A percentile compares a stretch with the other conserved stretches of the same genome.
Evolutionary conservation across 2,888 invertebrate species (phyloP).

Genomic region (Heliconius cydno): DNA sequence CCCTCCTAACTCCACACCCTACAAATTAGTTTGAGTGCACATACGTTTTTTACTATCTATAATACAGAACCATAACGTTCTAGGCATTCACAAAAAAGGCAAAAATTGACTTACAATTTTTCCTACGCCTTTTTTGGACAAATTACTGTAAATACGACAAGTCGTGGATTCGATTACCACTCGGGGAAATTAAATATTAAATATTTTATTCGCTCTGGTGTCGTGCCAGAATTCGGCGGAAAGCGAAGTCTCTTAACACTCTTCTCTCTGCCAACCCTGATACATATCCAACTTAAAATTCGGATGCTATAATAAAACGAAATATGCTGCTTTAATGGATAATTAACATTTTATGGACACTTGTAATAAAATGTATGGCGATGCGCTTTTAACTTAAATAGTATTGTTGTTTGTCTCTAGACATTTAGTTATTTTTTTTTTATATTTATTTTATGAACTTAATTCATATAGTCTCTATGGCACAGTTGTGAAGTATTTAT

Average conservation of each 20-base stretch:
- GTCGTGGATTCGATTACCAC: no score
- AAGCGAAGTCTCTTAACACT: no score
- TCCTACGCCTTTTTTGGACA: constrained; percentile 4
- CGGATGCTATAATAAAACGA: constrained; percentile 28
- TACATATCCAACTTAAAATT: no score
- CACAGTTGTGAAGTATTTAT: background rate
- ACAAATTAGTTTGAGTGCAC: constrained; percentile 67
- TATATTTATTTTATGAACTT: background rate
- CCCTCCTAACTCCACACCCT: constrained; percentile 52
- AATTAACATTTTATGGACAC: constrained; percentile 40
- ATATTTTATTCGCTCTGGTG: no score
- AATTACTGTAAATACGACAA: background rate
- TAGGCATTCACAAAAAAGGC: background rate
- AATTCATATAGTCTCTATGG: no score
- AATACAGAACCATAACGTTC: constrained; percentile 15
- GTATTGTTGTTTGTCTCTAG: constrained; percentile 16
- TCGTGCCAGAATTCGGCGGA: no score
- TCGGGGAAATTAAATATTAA: no score
- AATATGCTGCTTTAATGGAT: constrained; percentile 37
- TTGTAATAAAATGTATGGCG: constrained; percentile 37
- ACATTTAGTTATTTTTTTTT: background rate
- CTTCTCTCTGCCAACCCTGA: no score
- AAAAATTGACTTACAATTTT: background rate
- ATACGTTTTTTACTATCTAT: constrained; percentile 34
- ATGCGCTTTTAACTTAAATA: constrained; percentile 30